Percentiles rank a stretch among this genome's conserved stretches.
Conservation (phyloP, 2,113 vertebrate species). For the Mustela nigripes region DNA sequence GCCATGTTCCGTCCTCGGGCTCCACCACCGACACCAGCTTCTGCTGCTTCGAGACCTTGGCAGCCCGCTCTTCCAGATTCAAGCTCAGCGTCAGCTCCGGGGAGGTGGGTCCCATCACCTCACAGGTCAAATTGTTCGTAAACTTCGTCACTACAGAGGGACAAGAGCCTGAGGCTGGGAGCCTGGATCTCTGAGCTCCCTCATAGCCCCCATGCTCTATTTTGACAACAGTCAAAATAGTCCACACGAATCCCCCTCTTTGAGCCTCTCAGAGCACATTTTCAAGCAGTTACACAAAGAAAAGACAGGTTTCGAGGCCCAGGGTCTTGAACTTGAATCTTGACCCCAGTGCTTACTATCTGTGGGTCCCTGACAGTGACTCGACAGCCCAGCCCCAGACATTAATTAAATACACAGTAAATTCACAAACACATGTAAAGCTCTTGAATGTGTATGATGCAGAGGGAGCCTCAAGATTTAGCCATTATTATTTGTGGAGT, state of each 20-base stretch:
- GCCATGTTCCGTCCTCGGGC: slow-evolving; percentile 59
- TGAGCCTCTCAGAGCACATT: not conserved
- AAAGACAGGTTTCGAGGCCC: not conserved
- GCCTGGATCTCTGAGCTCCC: not conserved
- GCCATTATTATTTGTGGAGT: not conserved
- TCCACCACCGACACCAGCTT: not conserved
- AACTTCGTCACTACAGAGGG: slow-evolving; percentile 18
- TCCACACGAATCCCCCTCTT: not conserved
- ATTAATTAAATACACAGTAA: not conserved
- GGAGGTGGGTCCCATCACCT: slow-evolving; percentile 61
- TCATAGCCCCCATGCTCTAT: too few species aligned
- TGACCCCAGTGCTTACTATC: not conserved
- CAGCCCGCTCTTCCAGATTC: not conserved
- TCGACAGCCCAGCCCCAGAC: not conserved
- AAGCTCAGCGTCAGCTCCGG: not conserved
- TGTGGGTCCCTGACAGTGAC: not conserved
- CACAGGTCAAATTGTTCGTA: slow-evolving; percentile 33
- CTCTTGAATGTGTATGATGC: not conserved
- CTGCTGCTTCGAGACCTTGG: not conserved
- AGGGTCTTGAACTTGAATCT: not conserved
- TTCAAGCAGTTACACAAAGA: not conserved
- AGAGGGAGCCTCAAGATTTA: not conserved
- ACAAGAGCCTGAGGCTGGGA: not conserved
- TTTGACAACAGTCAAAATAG: not conserved
- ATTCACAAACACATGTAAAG: not conserved